These are phyloP conservation scores for Bombus waltoni DNA, from an alignment of 1,140 invertebrate genomes.

Conservation along the genomic window DNA sequence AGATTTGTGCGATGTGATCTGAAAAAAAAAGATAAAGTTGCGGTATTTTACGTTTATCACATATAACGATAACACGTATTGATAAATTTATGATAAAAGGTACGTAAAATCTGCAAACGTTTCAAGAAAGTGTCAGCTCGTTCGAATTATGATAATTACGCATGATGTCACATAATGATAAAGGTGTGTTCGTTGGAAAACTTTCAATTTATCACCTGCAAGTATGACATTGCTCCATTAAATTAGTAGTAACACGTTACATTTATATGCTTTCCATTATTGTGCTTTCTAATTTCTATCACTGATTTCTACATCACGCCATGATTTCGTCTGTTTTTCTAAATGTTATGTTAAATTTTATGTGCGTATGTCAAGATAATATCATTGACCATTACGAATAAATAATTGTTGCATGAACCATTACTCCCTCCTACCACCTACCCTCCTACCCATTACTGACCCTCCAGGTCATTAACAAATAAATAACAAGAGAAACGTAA, in stretches of 20 bases:
- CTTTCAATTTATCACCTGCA: constrained; percentile 23
- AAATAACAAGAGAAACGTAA: not conserved
- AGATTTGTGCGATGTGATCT: not conserved
- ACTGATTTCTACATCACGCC: not conserved
- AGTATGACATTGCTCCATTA: too few relatives aligned
- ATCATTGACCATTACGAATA: not conserved
- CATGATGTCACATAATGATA: not conserved
- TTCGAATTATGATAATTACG: constrained; percentile 22
- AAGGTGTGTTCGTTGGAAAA: constrained; percentile 7
- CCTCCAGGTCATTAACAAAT: not conserved
- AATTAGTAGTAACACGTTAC: not conserved
- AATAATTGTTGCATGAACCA: too few relatives aligned
- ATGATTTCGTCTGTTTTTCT: not conserved
- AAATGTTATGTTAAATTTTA: not conserved
- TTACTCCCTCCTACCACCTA: too few relatives aligned
- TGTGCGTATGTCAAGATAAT: not conserved
- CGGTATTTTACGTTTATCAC: constrained; percentile 32
- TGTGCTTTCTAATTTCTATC: too few relatives aligned
- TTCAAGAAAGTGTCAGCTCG: constrained; percentile 13
- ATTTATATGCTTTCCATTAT: not conserved
- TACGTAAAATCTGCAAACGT: constrained; percentile 25
- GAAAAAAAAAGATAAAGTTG: constrained; percentile 29
- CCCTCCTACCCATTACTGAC: too few relatives aligned
- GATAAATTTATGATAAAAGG: constrained; percentile 49
- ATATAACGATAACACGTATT: constrained; percentile 47